Evolutionary conservation across 2,797 vertebrate genomes (phyloP).

Genomic region (Craterocephalus amniculus): DNA sequence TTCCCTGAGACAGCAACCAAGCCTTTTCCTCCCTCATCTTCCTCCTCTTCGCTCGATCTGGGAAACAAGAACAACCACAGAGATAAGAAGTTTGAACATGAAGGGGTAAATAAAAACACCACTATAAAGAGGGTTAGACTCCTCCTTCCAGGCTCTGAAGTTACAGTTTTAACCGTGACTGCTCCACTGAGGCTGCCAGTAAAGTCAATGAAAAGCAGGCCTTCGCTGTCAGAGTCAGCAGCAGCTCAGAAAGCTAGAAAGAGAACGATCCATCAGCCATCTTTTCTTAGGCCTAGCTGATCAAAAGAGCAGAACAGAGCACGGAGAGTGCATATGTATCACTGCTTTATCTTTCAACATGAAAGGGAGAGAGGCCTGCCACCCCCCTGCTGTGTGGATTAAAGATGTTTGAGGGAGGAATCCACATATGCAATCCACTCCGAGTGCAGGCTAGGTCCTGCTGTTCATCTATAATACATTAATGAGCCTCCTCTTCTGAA

Average conservation of each 20-base stretch:
- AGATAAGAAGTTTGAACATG: slow-evolving; percentile 29
- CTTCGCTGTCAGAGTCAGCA: slow-evolving; percentile 29
- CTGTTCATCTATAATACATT: slow-evolving; percentile 83
- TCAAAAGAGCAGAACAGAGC: slow-evolving; percentile 75
- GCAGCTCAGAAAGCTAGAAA: slow-evolving; percentile 47
- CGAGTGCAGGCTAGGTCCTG: slow-evolving; percentile 71
- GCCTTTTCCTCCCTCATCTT: slow-evolving; percentile 94
- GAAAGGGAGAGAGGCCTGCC: slow-evolving; percentile 71
- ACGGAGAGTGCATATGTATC: slow-evolving; percentile 57
- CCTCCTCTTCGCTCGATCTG: slow-evolving; percentile 93
- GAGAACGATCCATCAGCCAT: slow-evolving; percentile 62
- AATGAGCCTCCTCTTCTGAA: slow-evolving; percentile 76
- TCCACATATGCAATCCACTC: slow-evolving; percentile 70
- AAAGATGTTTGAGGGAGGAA: slow-evolving; percentile 75
- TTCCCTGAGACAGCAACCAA: slow-evolving; percentile 94
- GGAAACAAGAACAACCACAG: slow-evolving; percentile 15
- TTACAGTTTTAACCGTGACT: slow-evolving; percentile 47
- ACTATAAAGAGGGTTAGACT: slow-evolving; percentile 19
- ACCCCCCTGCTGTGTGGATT: slow-evolving; percentile 66
- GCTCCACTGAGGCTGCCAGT: slow-evolving; percentile 22
- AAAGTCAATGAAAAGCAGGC: slow-evolving; percentile 53
- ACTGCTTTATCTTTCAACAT: slow-evolving; percentile 77
- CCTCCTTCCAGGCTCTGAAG: slow-evolving; percentile 27
- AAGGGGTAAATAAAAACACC: slow-evolving; percentile 1
- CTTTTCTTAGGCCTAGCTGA: slow-evolving; percentile 68